Evolutionary conservation across 1,140 invertebrate genomes (phyloP).

Genomic region (Drosophila punjabiensis): DNA sequence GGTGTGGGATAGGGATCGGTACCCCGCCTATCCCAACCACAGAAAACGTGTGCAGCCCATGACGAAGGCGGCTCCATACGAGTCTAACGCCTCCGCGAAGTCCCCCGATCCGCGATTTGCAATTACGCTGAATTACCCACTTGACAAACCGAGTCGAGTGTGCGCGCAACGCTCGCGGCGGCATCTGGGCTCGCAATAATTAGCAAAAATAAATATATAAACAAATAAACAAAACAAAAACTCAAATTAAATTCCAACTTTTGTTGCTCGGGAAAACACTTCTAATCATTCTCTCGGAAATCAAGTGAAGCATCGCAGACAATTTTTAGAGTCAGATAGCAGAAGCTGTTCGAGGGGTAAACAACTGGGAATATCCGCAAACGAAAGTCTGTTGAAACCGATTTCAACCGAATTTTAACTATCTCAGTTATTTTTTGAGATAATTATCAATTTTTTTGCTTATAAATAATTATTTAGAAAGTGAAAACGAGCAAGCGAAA

Average conservation of each 20-base stretch:
- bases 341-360: conserved; percentile 16
- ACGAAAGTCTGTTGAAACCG: conserved; percentile 5
- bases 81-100: conserved; percentile 5
- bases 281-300: conserved; percentile 25
- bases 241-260: conserved; percentile 15
- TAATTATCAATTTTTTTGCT: neutral
- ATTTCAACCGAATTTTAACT: conserved; percentile 15
- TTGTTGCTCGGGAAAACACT: conserved; percentile 1
- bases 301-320: conserved; percentile 14
- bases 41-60: conserved; percentile 59
- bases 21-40: conserved; percentile 68
- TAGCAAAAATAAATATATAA: conserved; percentile 27
- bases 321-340: conserved; percentile 18
- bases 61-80: conserved; percentile 26
- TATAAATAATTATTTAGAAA: neutral
- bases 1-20: neutral
- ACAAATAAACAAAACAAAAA: conserved; percentile 30
- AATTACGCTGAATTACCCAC: conserved; percentile 65
- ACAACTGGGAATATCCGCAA: conserved; percentile 10
- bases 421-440: neutral
- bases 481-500: neutral
- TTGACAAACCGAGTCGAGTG: conserved; percentile 27
- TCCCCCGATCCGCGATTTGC: conserved; percentile 16
- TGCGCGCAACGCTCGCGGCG: conserved; percentile 26
- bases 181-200: conserved; percentile 35